Conservation (phyloP, 2,113 vertebrate species). For the Phaethornis superciliosus region DNA sequence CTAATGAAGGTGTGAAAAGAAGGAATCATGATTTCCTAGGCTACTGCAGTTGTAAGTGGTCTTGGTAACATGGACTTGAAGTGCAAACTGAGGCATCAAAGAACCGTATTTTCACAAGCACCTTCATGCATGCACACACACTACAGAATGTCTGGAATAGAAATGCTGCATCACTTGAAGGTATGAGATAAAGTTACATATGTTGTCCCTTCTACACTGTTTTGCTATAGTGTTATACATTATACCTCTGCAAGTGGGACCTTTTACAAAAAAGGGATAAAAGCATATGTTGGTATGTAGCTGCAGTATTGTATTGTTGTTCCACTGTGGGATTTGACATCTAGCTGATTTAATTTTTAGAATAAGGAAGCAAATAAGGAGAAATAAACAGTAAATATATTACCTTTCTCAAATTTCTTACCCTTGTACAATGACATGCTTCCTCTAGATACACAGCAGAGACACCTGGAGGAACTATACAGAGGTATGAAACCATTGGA, state of each 20-base stretch:
- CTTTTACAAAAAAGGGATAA: neutral
- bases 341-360: neutral
- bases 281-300: neutral
- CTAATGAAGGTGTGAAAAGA: neutral
- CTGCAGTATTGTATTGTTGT: neutral
- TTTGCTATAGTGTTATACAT: neutral
- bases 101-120: neutral
- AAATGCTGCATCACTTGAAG: neutral
- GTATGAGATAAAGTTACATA: neutral
- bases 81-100: neutral
- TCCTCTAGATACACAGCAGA: neutral
- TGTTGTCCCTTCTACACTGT: neutral
- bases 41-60: neutral
- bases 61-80: neutral
- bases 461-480: neutral
- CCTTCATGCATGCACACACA: rapidly evolving
- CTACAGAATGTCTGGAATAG: neutral
- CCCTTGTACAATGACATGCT: neutral
- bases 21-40: neutral
- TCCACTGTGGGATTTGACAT: neutral
- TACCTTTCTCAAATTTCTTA: neutral
- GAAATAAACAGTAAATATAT: neutral
- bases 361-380: neutral
- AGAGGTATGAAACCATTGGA: neutral
- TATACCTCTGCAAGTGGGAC: neutral